Conservation (phyloP, 2,888 invertebrate species). For the Falcaria lacertinaria region DNA sequence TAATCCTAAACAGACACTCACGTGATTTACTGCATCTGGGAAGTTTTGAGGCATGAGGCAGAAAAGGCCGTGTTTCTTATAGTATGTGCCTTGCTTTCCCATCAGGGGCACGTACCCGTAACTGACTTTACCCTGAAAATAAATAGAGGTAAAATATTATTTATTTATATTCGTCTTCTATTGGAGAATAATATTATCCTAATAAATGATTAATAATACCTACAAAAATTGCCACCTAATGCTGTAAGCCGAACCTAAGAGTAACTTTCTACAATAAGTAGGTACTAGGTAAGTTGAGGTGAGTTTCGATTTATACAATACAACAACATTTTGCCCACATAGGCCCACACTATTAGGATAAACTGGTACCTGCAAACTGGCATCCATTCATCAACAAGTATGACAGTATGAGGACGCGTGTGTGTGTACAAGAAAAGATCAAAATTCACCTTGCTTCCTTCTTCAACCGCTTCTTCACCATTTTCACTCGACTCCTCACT, state of each 20-base stretch:
- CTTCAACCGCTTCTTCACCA: slow-evolving; percentile 41
- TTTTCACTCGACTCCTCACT: slow-evolving; percentile 38
- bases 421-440: slow-evolving; percentile 9
- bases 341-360: too few relatives aligned
- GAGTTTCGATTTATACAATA: too few relatives aligned
- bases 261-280: too few relatives aligned
- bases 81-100: slow-evolving; percentile 86
- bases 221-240: too few relatives aligned
- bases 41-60: slow-evolving; percentile 96
- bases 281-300: too few relatives aligned
- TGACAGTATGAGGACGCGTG: too few relatives aligned
- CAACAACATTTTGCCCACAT: too few relatives aligned
- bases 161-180: background rate
- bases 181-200: too few relatives aligned
- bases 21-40: slow-evolving; percentile 93
- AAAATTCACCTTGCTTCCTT: slow-evolving; percentile 49
- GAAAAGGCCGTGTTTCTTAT: slow-evolving; percentile 88
- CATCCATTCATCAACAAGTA: too few relatives aligned
- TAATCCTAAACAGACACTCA: slow-evolving; percentile 67
- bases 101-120: slow-evolving; percentile 70
- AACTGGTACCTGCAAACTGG: too few relatives aligned
- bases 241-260: too few relatives aligned
- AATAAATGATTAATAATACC: too few relatives aligned
- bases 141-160: slow-evolving; percentile 1
- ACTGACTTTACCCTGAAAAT: slow-evolving; percentile 51